Conservation (phyloP, 2,797 vertebrate species). For the Alca torda region DNA sequence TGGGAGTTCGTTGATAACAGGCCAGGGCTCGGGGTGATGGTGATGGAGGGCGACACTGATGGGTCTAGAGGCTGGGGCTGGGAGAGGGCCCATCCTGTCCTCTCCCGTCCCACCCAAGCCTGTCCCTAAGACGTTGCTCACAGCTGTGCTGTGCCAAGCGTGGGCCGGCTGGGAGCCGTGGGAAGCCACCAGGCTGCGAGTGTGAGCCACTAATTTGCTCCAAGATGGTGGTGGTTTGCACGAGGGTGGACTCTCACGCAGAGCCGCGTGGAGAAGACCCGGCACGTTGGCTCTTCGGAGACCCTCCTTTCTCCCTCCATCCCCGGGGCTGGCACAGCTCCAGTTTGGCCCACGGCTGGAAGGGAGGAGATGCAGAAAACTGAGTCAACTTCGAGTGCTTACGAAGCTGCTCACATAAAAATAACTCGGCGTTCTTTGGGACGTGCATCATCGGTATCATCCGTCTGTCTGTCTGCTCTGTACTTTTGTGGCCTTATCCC, state of each 20-base stretch:
- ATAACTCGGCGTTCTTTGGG: neutral
- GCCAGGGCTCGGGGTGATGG: neutral
- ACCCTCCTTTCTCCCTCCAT: neutral
- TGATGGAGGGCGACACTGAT: neutral
- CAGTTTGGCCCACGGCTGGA: neutral
- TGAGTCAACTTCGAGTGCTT: neutral
- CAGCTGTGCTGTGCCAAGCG: neutral
- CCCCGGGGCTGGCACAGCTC: neutral
- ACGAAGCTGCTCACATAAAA: neutral
- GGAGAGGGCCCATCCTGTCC: neutral
- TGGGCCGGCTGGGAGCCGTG: neutral
- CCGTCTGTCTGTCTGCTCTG: neutral
- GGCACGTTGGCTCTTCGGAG: rapidly evolving
- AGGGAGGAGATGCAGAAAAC: neutral
- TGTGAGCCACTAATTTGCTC: rapidly evolving
- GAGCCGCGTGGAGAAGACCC: neutral
- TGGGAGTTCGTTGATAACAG: neutral
- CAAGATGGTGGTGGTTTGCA: neutral
- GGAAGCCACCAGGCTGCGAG: neutral
- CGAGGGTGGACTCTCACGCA: rapidly evolving
- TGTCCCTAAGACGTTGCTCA: neutral
- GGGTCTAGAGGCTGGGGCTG: neutral
- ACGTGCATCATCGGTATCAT: neutral
- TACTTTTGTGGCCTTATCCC: neutral
- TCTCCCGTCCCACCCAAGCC: neutral